phyloP scores from a whole-genome alignment of 2,797 vertebrate genomes.

The Malurus splendens region DNA sequence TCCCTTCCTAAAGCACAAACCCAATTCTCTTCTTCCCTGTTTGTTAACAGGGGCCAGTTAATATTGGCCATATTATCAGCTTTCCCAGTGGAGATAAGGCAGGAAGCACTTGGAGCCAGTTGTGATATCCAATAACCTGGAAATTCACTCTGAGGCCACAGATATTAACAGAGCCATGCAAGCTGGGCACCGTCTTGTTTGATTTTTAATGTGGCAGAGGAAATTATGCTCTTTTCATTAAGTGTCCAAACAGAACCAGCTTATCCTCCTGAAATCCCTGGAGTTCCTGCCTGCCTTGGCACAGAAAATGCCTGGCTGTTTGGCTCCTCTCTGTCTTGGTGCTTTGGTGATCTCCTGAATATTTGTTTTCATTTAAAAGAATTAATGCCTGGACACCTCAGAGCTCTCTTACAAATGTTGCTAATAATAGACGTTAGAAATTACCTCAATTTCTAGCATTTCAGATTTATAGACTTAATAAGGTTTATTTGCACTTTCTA shows the following conservation, averaged over 20 bases:
- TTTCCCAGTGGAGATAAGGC: background rate
- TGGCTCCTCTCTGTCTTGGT: background rate
- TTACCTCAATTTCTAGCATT: background rate
- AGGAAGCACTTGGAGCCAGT: background rate
- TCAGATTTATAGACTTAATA: background rate
- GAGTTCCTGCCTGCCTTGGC: background rate
- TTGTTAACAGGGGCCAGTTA: background rate
- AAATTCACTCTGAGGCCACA: background rate
- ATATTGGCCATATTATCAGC: background rate
- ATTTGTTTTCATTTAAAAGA: background rate
- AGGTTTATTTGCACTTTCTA: background rate
- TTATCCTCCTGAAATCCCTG: background rate
- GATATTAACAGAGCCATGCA: background rate
- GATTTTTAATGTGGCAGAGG: background rate
- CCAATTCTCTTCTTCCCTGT: background rate
- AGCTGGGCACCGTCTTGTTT: background rate
- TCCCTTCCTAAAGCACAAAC: background rate
- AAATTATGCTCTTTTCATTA: background rate
- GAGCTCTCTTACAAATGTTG: background rate
- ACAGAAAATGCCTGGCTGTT: background rate
- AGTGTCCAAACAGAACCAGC: background rate
- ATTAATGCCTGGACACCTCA: background rate
- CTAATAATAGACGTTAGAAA: background rate
- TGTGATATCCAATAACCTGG: background rate
- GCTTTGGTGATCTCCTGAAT: background rate